Base-by-base conservation (phyloP, 2,113 vertebrate species). In the Columba livia region DNA sequence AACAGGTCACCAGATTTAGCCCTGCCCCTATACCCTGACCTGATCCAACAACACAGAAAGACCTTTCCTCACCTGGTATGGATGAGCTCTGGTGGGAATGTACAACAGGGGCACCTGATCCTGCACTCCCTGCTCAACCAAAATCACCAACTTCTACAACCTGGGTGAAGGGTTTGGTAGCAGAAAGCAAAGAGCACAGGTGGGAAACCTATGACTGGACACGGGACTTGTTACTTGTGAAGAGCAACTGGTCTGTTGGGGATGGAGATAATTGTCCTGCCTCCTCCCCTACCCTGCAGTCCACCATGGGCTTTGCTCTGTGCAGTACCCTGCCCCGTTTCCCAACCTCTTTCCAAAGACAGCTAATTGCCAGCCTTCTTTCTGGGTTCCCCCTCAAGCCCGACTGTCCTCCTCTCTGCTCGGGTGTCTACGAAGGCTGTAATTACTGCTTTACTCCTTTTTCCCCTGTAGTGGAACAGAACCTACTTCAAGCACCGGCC, bases 361-460 rank as follows among this genome's bases (percentile, higher is more conserved):
- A 44, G 38, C 9, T 93, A 48, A 85, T 71, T 89, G 57, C 62
- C 12, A 7, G 11, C n/a, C 56, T 19, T 51, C 65, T 40, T 34
- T 34, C 75, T 2, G 24, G n/a, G 9, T 15, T 70, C 53, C 29
- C n/a, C 32, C 62, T 64, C 62, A 3, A 75, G 29, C 77, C 38
- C 1, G 4, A 57, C 61, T 85, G 28, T 72, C 62, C 75, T 75
- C n/a, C 53, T 60, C 21, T 47, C 47, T 29, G 64, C 79, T 38
- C 9, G 1, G 42, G 66, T 57, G 48, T 47, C 32, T 15, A 2
- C 1, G 25, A 53, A 92, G 60, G 66, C 73, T 79, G 62, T 88
- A 50, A 94, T 90, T 80, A 90, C 12, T 56, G 82, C 80, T 92
- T 90, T 64, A 16, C 71, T 96, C 65, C 78, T 88, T 47, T 91